Evolutionary conservation across 2,888 invertebrate species (phyloP), one percentile per base, ranked within the genome.

Genomic region (Neocrepidodera transversa): DNA sequence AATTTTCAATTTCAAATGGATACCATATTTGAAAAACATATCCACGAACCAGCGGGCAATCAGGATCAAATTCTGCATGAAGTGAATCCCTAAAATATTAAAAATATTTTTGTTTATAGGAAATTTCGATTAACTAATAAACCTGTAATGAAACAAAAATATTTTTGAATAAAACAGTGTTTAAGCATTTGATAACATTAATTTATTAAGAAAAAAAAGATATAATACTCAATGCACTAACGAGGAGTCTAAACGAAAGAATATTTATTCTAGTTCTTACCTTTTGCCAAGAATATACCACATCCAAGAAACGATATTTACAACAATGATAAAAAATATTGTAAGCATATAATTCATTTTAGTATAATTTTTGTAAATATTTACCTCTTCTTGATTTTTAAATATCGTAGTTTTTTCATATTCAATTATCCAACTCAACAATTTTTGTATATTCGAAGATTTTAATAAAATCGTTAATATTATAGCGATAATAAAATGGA

Each of bases 21-120:
- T 52, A 47, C 62, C 58, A 58, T 10, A 59, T 48, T 32, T 62
- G 55, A 20, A 50, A 62, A 10, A 52, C 35, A n/a, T 45, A 13
- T 8, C 58, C 55, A 16, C 47, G 52, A 1, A 40, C 38, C 5
- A 55, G 10, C 2, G 42, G 58, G 26, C 62, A 62, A 35, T 40
- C 23, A 4, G 47, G 42, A 47, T 48, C 20, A 7, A 8, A 26
- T 16, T 48, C 30, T 40, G 7, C 14, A 1, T 23, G 17, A 7
- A 11, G 5, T 0, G 51, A 52, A 4, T 42, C 51, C 18, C 58
- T 57, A 13, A 51, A 57, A 50, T 8, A n/a, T n/a, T n/a, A n/a
- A n/a, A n/a, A n/a, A n/a, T n/a, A n/a, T n/a, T n/a, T n/a, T n/a
- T n/a, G n/a, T n/a, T n/a, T n/a, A n/a, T n/a, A n/a, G n/a, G n/a